phyloP scores from a whole-genome alignment of 2,113 vertebrate genomes.

The Dasyornis broadbenti region DNA sequence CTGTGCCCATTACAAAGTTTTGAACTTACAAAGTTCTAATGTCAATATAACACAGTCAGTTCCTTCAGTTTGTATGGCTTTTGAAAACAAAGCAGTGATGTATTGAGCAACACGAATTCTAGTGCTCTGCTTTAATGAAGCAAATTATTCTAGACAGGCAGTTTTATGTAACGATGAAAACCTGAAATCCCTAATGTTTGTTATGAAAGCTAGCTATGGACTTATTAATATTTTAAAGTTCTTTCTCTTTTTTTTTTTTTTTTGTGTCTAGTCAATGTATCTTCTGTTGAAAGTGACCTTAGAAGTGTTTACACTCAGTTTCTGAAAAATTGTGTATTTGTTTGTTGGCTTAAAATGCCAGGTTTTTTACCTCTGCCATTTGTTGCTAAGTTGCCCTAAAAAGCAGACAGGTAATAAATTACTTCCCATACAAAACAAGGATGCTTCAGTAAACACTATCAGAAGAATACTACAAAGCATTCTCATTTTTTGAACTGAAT shows the following conservation, averaged over 20 bases:
- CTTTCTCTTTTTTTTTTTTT: not conserved
- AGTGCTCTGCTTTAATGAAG: not conserved
- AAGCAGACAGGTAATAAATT: not conserved
- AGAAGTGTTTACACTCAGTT: not conserved
- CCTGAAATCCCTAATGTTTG: not conserved
- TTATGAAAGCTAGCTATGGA: not conserved
- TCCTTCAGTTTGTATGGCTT: not conserved
- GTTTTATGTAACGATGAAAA: not conserved
- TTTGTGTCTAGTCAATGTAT: not conserved
- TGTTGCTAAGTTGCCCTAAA: not conserved
- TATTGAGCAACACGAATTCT: not conserved
- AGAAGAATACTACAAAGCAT: not conserved
- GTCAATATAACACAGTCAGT: not conserved
- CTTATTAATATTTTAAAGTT: not conserved
- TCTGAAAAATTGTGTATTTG: not conserved
- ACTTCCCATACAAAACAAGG: not conserved
- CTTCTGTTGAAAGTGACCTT: not conserved
- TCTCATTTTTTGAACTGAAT: not conserved
- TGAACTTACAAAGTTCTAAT: not conserved
- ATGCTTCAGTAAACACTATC: not conserved
- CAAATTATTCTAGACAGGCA: not conserved
- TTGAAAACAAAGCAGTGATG: not conserved
- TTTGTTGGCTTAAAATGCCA: not conserved
- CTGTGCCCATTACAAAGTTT: not conserved
- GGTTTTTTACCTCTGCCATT: not conserved